A percentile compares a stretch with the other conserved stretches of the same genome.
Evolutionary conservation across 1,140 invertebrate species (phyloP).

Genomic region (Mylabris phalerata): DNA sequence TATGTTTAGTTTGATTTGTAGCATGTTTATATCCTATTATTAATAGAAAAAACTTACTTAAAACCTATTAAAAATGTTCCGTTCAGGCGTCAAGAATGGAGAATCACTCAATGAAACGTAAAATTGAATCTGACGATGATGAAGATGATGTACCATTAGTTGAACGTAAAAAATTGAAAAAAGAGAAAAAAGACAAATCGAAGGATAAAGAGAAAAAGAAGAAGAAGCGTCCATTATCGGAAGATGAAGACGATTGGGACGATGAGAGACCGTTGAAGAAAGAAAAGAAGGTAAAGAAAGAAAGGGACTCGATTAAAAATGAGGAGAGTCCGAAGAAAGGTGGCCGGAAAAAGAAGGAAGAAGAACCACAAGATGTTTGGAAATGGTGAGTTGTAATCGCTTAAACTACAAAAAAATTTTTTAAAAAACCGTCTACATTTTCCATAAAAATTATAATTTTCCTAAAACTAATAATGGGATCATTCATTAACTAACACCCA

Average conservation of each 20-base stretch:
- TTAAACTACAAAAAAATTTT: slow-evolving; percentile 13
- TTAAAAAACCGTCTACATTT: not conserved
- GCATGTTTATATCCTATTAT: slow-evolving; percentile 1
- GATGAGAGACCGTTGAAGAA: slow-evolving; percentile 45
- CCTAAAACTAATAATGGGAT: no score
- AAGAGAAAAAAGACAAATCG: slow-evolving; percentile 55
- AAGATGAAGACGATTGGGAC: slow-evolving; percentile 56
- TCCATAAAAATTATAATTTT: no score
- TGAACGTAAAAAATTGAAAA: slow-evolving; percentile 64
- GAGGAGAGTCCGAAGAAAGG: slow-evolving; percentile 48
- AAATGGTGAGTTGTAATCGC: slow-evolving; percentile 66
- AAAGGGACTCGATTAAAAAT: slow-evolving; percentile 41
- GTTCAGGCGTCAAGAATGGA: slow-evolving; percentile 36
- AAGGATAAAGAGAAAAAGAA: slow-evolving; percentile 46
- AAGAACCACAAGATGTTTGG: slow-evolving; percentile 82
- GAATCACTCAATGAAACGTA: slow-evolving; percentile 40
- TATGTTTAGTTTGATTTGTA: no score
- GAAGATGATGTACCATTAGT: slow-evolving; percentile 62
- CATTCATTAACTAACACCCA: no score
- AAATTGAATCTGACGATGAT: slow-evolving; percentile 50
- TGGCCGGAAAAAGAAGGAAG: slow-evolving; percentile 65
- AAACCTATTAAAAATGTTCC: no score
- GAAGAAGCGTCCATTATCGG: slow-evolving; percentile 46
- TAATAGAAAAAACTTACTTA: not conserved
- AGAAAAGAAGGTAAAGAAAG: slow-evolving; percentile 38